Evolutionary conservation across 2,113 vertebrate genomes (phyloP).

Genomic region (Fulica atra): DNA sequence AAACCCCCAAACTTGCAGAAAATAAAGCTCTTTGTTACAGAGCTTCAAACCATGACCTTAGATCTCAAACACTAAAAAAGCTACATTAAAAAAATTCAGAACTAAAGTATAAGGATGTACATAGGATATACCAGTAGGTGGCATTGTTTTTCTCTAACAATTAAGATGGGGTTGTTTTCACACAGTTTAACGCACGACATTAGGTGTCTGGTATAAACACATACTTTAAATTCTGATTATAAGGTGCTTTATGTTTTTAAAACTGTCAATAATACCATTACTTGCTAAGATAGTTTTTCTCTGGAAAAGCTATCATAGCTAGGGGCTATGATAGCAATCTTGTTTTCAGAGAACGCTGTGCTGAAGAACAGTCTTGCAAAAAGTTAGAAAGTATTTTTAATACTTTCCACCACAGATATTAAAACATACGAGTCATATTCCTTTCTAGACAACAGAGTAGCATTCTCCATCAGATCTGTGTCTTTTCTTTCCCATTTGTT

Average conservation of each 20-base stretch:
- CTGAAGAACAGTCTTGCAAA: background rate
- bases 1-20: background rate
- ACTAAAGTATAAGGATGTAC: background rate
- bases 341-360: background rate
- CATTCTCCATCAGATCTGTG: background rate
- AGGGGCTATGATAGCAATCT: background rate
- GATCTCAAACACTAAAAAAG: background rate
- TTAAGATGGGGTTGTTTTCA: background rate
- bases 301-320: background rate
- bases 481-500: background rate
- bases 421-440: background rate
- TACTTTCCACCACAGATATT: background rate
- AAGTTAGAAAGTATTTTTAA: background rate
- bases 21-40: background rate
- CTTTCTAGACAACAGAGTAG: background rate
- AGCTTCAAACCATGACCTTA: background rate
- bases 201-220: background rate
- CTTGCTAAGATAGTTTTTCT: background rate
- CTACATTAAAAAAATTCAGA: background rate
- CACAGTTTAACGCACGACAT: background rate
- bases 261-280: background rate
- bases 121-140: background rate
- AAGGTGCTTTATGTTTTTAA: background rate
- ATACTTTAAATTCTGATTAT: background rate
- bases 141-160: background rate